These are phyloP conservation scores for Chloroceryle aenea DNA, from an alignment of 2,113 vertebrate species.

Conservation along the genomic window DNA sequence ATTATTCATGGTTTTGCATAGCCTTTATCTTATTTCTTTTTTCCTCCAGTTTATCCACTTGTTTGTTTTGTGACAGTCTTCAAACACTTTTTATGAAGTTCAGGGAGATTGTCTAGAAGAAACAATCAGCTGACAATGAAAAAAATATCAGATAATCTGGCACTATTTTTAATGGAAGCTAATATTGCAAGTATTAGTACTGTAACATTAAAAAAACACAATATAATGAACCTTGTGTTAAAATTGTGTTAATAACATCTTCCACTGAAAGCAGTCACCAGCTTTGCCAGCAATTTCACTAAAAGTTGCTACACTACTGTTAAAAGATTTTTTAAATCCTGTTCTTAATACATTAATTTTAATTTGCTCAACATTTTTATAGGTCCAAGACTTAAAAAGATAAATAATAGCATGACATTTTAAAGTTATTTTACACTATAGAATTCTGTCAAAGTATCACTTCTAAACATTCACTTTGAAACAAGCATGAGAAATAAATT, in stretches of 20 bases:
- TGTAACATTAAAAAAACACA: not conserved
- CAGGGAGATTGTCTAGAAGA: not conserved
- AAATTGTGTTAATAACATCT: not conserved
- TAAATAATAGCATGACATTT: not conserved
- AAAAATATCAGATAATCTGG: not conserved
- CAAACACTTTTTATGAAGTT: not conserved
- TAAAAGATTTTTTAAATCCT: not conserved
- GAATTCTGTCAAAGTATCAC: not conserved
- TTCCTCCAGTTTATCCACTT: not conserved
- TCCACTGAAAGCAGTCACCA: not conserved
- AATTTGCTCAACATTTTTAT: not conserved
- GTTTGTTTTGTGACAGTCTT: not conserved
- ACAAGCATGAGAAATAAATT: slow-evolving; percentile 18
- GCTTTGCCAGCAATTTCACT: not conserved
- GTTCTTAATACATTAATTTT: not conserved
- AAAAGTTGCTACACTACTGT: not conserved
- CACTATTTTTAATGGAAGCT: not conserved
- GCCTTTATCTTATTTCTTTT: not conserved
- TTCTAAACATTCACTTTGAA: not conserved
- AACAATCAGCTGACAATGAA: not conserved
- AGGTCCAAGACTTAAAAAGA: not conserved
- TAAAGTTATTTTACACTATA: not conserved
- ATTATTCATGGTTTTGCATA: not conserved
- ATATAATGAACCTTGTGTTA: not conserved
- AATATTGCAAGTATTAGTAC: not conserved